Conservation (phyloP, 2,888 invertebrate genomes). For the Anthrax anthrax region DNA sequence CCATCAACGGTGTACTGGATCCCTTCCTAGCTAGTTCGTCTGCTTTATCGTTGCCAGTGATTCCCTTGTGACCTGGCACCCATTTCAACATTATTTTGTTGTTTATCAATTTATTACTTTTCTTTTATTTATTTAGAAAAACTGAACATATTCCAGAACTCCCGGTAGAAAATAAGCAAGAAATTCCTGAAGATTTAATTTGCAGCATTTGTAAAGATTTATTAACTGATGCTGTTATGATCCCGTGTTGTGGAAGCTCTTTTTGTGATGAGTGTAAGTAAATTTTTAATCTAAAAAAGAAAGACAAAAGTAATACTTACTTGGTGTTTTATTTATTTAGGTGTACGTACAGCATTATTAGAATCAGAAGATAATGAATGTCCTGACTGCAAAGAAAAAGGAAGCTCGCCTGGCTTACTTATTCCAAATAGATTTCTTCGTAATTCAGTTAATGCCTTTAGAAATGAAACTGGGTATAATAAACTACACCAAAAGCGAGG, state of each 20-base stretch:
- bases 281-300: conserved; percentile 22
- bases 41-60: no score
- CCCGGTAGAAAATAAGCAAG: conserved; percentile 39
- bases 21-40: no score
- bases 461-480: conserved; percentile 82
- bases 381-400: conserved; percentile 85
- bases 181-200: conserved; percentile 79
- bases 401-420: conserved; percentile 80
- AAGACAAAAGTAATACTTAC: background rate
- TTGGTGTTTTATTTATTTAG: conserved; percentile 33
- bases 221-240: conserved; percentile 90
- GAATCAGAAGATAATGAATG: conserved; percentile 93
- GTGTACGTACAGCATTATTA: conserved; percentile 72
- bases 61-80: no score
- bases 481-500: conserved; percentile 26
- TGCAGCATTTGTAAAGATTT: conserved; percentile 89
- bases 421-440: conserved; percentile 86
- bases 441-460: conserved; percentile 77
- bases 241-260: conserved; percentile 95
- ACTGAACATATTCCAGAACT: conserved; percentile 13
- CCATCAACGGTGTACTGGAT: no score
- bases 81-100: no score
- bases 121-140: background rate
- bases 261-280: conserved; percentile 92
- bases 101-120: no score